Evolutionary conservation across 2,797 vertebrate genomes (phyloP), one percentile per base, ranked within the genome.

Genomic region (Spinus olivaceus): DNA sequence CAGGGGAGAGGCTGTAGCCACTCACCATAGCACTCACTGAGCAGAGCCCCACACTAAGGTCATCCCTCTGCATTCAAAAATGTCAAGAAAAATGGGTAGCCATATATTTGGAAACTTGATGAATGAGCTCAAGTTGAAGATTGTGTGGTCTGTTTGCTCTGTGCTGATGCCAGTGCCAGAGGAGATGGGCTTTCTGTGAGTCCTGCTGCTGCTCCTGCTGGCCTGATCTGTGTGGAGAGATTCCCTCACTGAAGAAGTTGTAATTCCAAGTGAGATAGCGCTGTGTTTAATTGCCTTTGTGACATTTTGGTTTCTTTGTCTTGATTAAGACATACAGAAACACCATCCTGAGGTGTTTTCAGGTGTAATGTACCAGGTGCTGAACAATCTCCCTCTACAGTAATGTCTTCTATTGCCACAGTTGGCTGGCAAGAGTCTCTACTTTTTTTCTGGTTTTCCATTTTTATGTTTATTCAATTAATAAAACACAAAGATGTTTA

Each of bases 21-120:
- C 35, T 61, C 0, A 0, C 41, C n/a, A 5, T 11, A 18, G 47
- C 0, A 0, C 41, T 54, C 0, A 0, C 41, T 54, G 56, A 61
- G 49, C 59, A 25, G 70, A 86, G 49, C 42, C 37, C 19, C 20
- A 33, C 37, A 5, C 42, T 60, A 17, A 47, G 37, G 21, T 86
- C 25, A 33, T 54, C 21, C 8, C 23, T 67, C 27, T 63, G 28
- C 25, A 5, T 57, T 66, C 60, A 64, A 23, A 93, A 50, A 30
- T 16, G 7, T 32, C 6, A 9, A 46, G 86, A 12, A 66, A 67
- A 81, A 9, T 16, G 13, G 32, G 6, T 27, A 41, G 6, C 22
- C 1, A 1, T 14, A 2, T 10, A 2, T 72, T 86, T 85, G 60
- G 63, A 21, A 81, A 70, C 30, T 21, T 14, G 46, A 25, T 2